Base-by-base conservation (phyloP, 2,113 vertebrate genomes). In the Chiloscyllium plagiosum region DNA sequence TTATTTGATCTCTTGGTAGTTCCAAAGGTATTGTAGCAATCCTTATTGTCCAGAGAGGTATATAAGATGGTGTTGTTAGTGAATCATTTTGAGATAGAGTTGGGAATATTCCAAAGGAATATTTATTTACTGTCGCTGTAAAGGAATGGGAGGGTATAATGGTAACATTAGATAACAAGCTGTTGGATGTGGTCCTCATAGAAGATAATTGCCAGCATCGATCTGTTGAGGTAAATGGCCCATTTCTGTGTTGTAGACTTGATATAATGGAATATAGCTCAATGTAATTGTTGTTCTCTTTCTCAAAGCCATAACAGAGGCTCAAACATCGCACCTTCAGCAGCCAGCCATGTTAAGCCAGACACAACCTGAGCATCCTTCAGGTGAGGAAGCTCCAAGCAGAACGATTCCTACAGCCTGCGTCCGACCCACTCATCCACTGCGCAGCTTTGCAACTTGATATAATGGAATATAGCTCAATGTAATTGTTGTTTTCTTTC, bases 381-480 rank as follows among this genome's bases (percentile, higher is more conserved):
- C 68, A 90, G 96, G 20, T 0, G 98, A 98, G 95, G 98, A 98
- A 6, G 97, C 97, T 0, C 97, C 97, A 0, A 97, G 98, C 89
- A 98, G 98, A 68, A 98, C 97, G 96, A 99, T 99, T 96, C 99
- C 99, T 0, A 99, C 99, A 0, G 99, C 99, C 56, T 99, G 98
- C 0, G 99, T 99, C 0, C 97, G 99, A 15, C 99, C 99, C 8
- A 98, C 98, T 0, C 98, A 99, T 95, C 99, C 99, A 0, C 98
- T 99, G 5, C 98, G 99, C 24, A 99, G 99, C 97, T 99, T 99
- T 96, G 98, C 98, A 96, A 98, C n/a, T n/a, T n/a, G n/a, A n/a
- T n/a, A n/a, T n/a, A n/a, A 76, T 33, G 29, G 72, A 76, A 76
- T 33, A 52, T 87, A 87, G 29, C 4, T 26, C 29, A 13, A 61